These are phyloP conservation scores for Myiopsitta monachus DNA, from an alignment of 2,113 vertebrate genomes.

Conservation along the genomic window DNA sequence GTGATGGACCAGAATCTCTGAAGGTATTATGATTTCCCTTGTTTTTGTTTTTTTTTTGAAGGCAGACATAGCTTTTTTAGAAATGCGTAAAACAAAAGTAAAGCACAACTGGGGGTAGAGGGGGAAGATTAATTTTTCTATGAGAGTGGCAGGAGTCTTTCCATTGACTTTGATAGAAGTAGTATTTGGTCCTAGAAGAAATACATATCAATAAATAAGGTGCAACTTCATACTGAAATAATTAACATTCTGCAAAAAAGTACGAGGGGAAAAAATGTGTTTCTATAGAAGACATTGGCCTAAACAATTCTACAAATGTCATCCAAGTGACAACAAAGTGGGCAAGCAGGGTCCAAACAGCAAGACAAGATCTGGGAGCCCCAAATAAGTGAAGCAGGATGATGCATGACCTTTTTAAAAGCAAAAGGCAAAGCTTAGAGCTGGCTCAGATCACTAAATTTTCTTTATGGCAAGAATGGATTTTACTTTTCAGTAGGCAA, in stretches of 20 bases:
- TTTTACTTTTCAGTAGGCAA: constrained; percentile 2
- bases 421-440: not conserved
- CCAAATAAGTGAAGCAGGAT: not conserved
- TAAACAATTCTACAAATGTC: not conserved
- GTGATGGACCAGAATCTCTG: not conserved
- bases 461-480: not conserved
- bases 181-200: not conserved
- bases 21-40: not conserved
- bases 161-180: not conserved
- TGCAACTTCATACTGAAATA: not conserved
- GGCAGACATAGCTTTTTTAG: not conserved
- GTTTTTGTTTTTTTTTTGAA: not conserved
- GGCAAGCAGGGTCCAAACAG: not conserved
- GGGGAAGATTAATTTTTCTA: rapidly evolving
- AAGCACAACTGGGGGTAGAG: not conserved
- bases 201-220: not conserved
- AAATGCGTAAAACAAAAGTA: not conserved
- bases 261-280: not conserved
- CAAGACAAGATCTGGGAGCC: not conserved
- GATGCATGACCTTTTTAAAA: not conserved
- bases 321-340: not conserved
- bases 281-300: not conserved
- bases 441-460: not conserved
- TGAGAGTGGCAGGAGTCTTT: not conserved
- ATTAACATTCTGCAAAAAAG: not conserved